phyloP scores from a whole-genome alignment of 2,888 invertebrate species.

The Sphaerophoria taeniata region DNA sequence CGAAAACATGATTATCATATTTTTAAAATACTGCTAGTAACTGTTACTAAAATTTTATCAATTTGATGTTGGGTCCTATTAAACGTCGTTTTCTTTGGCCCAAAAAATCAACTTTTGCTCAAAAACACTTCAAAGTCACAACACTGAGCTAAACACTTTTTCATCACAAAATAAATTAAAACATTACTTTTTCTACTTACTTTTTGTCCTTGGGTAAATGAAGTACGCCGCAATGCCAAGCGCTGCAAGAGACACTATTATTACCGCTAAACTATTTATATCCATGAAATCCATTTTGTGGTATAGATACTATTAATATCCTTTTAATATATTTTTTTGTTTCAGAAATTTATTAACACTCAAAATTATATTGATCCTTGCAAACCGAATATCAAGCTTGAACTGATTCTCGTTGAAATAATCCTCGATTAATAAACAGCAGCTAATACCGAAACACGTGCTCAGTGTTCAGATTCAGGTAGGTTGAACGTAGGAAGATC shows the following conservation, averaged over 20 bases:
- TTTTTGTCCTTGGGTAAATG: conserved; percentile 60
- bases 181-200: conserved; percentile 41
- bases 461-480: conserved; percentile 37
- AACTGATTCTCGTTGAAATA: conserved; percentile 38
- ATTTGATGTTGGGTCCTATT: too few relatives aligned
- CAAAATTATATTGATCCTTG: conserved; percentile 22
- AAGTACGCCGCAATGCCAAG: conserved; percentile 52
- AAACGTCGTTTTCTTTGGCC: too few relatives aligned
- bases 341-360: background rate
- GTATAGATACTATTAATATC: background rate
- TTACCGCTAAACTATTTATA: conserved; percentile 48
- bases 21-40: too few relatives aligned
- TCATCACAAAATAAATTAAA: too few relatives aligned
- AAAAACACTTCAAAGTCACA: too few relatives aligned
- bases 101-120: too few relatives aligned
- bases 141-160: too few relatives aligned
- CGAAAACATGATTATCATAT: too few relatives aligned
- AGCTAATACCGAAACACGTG: conserved; percentile 44
- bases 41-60: too few relatives aligned
- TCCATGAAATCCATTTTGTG: conserved; percentile 57
- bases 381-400: conserved; percentile 22
- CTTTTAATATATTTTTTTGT: background rate
- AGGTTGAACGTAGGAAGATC: background rate
- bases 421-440: conserved; percentile 3
- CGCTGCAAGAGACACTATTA: conserved; percentile 48